Evolutionary conservation across 2,888 invertebrate genomes (phyloP).

Genomic region (Branchellion lobata): DNA sequence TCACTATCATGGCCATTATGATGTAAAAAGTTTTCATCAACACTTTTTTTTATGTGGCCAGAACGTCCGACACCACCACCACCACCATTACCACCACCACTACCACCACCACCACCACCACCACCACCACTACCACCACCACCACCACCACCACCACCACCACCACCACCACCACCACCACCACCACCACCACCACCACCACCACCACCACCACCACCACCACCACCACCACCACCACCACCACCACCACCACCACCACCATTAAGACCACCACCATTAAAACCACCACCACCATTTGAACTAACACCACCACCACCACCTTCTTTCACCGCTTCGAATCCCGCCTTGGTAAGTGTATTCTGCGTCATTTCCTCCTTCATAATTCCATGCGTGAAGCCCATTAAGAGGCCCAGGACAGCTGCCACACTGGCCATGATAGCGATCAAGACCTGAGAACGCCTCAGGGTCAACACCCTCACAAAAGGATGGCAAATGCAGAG

Average conservation of each 20-base stretch:
- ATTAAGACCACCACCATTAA: too few species aligned
- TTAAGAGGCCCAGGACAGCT: conserved; percentile 54
- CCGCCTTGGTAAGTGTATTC: too few species aligned
- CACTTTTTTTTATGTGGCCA: too few species aligned
- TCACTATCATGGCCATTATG: too few species aligned
- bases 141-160: conserved; percentile 5
- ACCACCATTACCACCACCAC: conserved; percentile 51
- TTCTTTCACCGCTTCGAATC: too few species aligned
- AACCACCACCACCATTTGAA: too few species aligned
- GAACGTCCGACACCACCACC: too few species aligned
- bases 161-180: conserved; percentile 18
- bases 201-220: conserved; percentile 15
- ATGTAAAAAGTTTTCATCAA: too few species aligned
- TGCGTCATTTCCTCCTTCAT: too few species aligned
- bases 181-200: conserved; percentile 32
- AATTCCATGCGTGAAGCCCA: conserved; percentile 23
- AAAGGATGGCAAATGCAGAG: conserved; percentile 59
- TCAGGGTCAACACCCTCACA: conserved; percentile 55
- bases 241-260: too few species aligned
- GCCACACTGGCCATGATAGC: conserved; percentile 54
- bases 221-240: conserved; percentile 41
- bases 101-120: conserved; percentile 32
- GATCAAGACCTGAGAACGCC: conserved; percentile 53
- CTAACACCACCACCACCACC: too few species aligned
- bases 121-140: conserved; percentile 32